Conservation (phyloP, 2,113 vertebrate genomes). For the Oceanites oceanicus region DNA sequence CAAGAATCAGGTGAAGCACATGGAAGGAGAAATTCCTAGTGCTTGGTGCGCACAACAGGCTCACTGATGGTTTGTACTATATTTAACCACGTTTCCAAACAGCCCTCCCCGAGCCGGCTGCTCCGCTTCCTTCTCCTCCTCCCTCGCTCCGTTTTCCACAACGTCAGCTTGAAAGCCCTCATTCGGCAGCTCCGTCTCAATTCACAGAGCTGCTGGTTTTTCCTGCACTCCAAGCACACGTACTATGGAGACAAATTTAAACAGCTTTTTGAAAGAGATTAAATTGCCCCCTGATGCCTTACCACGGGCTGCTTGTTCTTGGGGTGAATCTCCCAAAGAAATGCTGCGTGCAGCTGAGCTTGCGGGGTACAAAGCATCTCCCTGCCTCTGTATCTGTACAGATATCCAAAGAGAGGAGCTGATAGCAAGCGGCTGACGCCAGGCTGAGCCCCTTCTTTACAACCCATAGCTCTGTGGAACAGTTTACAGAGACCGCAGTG, state of each 20-base stretch:
- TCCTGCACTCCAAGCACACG: neutral
- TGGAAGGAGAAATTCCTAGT: neutral
- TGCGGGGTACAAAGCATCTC: neutral
- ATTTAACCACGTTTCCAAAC: neutral
- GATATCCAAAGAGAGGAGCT: neutral
- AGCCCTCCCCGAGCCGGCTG: neutral
- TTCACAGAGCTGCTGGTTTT: neutral
- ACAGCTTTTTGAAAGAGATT: neutral
- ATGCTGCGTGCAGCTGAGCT: accelerated
- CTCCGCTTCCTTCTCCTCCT: neutral
- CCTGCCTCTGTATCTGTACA: neutral
- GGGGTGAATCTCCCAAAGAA: neutral
- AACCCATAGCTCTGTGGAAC: neutral
- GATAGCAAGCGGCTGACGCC: accelerated
- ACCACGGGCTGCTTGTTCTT: neutral
- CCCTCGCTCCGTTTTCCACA: accelerated
- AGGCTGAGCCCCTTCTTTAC: neutral
- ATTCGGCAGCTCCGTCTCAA: accelerated
- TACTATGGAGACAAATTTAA: neutral
- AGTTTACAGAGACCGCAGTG: neutral
- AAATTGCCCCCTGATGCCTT: neutral
- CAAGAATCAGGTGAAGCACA: accelerated
- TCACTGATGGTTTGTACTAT: neutral
- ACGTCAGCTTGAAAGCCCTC: neutral
- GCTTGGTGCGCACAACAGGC: accelerated